Base-by-base conservation (phyloP, 2,797 vertebrate species). In the Hapalemur alaotrensis region DNA sequence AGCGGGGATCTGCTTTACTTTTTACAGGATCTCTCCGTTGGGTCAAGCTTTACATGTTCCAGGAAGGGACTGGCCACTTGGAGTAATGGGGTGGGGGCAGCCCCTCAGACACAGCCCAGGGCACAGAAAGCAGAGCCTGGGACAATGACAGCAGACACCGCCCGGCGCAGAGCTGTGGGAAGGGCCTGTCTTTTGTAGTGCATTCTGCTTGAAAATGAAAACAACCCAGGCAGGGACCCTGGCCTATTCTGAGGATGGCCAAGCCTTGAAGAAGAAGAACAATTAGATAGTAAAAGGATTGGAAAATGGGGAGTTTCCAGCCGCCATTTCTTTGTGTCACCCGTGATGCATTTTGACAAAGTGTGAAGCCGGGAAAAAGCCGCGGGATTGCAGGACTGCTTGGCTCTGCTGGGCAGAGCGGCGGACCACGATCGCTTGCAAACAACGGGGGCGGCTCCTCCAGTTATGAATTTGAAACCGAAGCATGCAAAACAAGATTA, bases 401-500 rank as follows among this genome's bases (percentile, higher is more conserved):
- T 54, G 0, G 32, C 95, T 79, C n/a, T 23, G 85, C 96, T 93
- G 14, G 43, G 92, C 73, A 20, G 1, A 95, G 65, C 2, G 14
- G 93, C 69, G 46, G 91, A 82, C 95, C 96, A 80, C 5, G 54
- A 95, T 95, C 54, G 67, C 95, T 73, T 79, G 25, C 95, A 97
- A 95, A 89, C 90, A 95, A 95, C 69, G 2, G 70, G 87, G 94
- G 94, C 97, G 28, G 76, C 50, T 82, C 96, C 97, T 94, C 97
- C 89, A 95, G 97, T 93, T 97, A 96, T 97, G 97, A 97, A 97
- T 97, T 63, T 97, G 93, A 95, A 96, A 92, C 38, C 2, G 94
- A 97, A 98, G 97, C 98, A 95, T 98, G 98, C 97, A 98, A 97
- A 98, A 98, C 97, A 97, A 98, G 97, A 98, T 98, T 98, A 98